Evolutionary conservation across 1,140 invertebrate genomes (phyloP).

Genomic region (Littorina saxatilis): DNA sequence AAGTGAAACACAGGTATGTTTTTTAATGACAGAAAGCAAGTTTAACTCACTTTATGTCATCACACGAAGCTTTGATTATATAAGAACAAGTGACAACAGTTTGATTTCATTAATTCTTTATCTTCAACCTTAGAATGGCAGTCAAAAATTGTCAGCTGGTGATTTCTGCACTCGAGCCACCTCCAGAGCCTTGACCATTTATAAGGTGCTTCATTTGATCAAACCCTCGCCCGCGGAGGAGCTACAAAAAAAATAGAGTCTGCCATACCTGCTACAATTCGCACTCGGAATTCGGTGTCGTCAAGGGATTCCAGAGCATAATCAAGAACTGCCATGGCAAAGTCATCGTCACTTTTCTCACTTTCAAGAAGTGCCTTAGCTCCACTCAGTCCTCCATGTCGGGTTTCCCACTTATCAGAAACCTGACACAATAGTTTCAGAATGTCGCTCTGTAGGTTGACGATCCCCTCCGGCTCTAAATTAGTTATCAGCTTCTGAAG

Average conservation of each 20-base stretch:
- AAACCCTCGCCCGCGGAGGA: too few species aligned
- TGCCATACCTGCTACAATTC: slow-evolving; percentile 74
- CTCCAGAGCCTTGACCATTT: too few species aligned
- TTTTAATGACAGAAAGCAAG: too few species aligned
- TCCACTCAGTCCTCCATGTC: slow-evolving; percentile 75
- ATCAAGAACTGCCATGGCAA: slow-evolving; percentile 64
- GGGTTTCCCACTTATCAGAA: slow-evolving; percentile 59
- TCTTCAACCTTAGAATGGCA: too few species aligned
- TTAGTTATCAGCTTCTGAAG: slow-evolving; percentile 66
- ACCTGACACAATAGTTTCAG: slow-evolving; percentile 50
- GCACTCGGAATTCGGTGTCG: slow-evolving; percentile 75
- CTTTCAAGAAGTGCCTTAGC: slow-evolving; percentile 68
- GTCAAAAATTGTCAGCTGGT: too few species aligned
- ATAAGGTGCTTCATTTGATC: too few species aligned
- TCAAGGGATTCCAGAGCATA: slow-evolving; percentile 70
- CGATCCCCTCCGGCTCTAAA: slow-evolving; percentile 54
- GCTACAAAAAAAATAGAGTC: background rate
- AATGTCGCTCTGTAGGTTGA: slow-evolving; percentile 57
- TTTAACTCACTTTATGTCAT: too few species aligned
- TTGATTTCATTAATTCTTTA: too few species aligned
- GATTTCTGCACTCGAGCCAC: too few species aligned
- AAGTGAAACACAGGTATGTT: too few species aligned
- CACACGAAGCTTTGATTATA: too few species aligned
- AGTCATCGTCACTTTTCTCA: slow-evolving; percentile 67
- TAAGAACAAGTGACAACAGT: too few species aligned